Conservation (phyloP, 2,797 vertebrate genomes). For the Phrynocephalus forsythii region DNA sequence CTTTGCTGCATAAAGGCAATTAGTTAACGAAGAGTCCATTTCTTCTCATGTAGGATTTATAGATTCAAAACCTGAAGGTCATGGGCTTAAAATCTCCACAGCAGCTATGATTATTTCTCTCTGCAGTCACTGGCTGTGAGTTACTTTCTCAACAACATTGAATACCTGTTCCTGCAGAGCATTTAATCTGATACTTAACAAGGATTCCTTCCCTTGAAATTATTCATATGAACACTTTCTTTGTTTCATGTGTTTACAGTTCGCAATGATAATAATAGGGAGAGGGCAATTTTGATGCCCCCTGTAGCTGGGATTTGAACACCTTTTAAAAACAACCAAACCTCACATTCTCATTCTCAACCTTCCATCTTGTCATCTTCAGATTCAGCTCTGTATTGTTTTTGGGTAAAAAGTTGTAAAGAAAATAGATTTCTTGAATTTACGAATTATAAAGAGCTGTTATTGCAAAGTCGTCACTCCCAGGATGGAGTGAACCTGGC, state of each 20-base stretch:
- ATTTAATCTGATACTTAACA: not conserved
- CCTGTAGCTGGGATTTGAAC: no score
- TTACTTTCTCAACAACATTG: slow-evolving; percentile 53
- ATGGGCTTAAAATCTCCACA: slow-evolving; percentile 57
- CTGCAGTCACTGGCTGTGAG: slow-evolving; percentile 49
- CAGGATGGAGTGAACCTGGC: not conserved
- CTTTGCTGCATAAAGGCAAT: slow-evolving; percentile 35
- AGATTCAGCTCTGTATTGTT: not conserved
- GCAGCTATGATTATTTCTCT: slow-evolving; percentile 59
- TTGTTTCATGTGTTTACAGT: no score
- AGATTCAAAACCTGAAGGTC: slow-evolving; percentile 55
- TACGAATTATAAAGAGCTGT: not conserved
- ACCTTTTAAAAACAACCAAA: no score
- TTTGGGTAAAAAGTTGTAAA: not conserved
- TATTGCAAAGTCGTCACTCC: not conserved
- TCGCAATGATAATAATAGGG: no score
- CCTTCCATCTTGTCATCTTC: not conserved
- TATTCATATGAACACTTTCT: not conserved
- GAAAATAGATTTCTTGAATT: slow-evolving; percentile 41
- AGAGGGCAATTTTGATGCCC: no score
- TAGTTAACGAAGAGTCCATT: slow-evolving; percentile 52
- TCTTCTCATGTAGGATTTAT: slow-evolving; percentile 60
- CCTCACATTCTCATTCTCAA: no score
- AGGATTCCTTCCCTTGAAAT: not conserved
- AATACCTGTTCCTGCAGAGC: slow-evolving; percentile 19